Base-by-base conservation (phyloP, 2,888 invertebrate genomes). In the Pharmacophagus antenor region DNA sequence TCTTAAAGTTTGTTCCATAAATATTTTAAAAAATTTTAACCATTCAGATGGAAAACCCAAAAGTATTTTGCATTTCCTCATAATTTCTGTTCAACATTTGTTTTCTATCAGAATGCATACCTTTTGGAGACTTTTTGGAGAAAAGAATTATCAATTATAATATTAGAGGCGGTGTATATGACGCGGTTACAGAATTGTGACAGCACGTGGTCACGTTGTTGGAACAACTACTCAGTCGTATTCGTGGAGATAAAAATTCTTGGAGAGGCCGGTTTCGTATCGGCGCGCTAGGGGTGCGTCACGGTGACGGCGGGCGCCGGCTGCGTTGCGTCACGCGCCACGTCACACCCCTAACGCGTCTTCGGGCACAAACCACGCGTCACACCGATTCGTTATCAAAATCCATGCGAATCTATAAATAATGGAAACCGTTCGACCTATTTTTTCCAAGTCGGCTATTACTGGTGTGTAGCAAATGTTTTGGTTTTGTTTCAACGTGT, bases 231-330 rank as follows among this genome's bases (percentile, higher is more conserved):
- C 15, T 37, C 15, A 37, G 37, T n/a, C 37, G 37, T 5, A n/a
- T n/a, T 15, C n/a, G 37, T 18, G 42, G 18, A 20, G 42, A 44
- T 44, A 20, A 44, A 44, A 44, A 18, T 44, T 8, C 17, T 18
- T n/a, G n/a, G 27, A 25, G 25, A 44, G 17, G 41, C 23, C 31
- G 41, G 20, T 27, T n/a, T n/a, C n/a, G 31, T 18, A 18, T 20
- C 18, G 22, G 44, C 52, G 23, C 65, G 69, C 67, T 52, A 63
- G 70, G 71, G 73, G 68, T 72, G 74, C 83, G 80, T 82, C 82
- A 79, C 67, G 51, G 65, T 65, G 65, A 64, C 61, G 62, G 54
- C 61, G 59, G 64, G 69, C 65, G 71, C 65, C 70, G 66, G 66
- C 52, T 67, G 63, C n/a, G n/a, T n/a, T n/a, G n/a, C 78, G 75